Evolutionary conservation across 92 coral and sea anemone genomes (phyloP), one percentile per base, ranked within the genome.

Genomic region (Parazoanthus swiftii): DNA sequence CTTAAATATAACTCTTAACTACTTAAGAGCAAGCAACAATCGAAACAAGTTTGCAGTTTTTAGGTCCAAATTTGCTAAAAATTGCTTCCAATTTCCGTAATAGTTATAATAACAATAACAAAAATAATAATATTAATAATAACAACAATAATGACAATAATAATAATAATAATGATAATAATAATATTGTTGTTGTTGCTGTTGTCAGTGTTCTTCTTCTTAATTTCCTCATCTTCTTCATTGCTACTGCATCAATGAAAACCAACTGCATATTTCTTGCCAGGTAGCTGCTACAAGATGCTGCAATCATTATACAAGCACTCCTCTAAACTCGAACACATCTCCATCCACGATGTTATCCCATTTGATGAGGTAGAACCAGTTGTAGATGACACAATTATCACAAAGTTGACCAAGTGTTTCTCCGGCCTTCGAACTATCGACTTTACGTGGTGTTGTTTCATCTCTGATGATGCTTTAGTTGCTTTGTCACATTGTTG

Each of bases 401-500:
- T 96, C 35, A 88, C 87, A 63, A 81, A 86, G 73, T 85, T 96
- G 88, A 88, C 94, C 63, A 81, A 91, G 44, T 82, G 93, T 56
- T 96, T 94, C 81, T 91, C 94, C 38, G 85, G 67, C 72, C 79
- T 96, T 20, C 88, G 90, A 38, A 85, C 92, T 42, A 81, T 96
- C 25, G 91, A 90, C 63, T 86, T 96, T 11, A 96, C 95, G 3
- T 94, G 98, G 98, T 96, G 98, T 59, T 93, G 95, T 73, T 94
- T 91, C 73, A 91, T 96, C 37, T 95, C 98, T 9, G 96, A 96
- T 71, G 93, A 82, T 21, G 90, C 96, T 9, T 90, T 96, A 21
- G 78, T 86, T 0, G 86, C 93, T 0, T 23, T 96, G 37, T 92
- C 98, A 18, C 88, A 84, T 2, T 86, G 91, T 35, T 96, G 98